phyloP scores from a whole-genome alignment of 2,888 invertebrate species.

The Apamea monoglypha region DNA sequence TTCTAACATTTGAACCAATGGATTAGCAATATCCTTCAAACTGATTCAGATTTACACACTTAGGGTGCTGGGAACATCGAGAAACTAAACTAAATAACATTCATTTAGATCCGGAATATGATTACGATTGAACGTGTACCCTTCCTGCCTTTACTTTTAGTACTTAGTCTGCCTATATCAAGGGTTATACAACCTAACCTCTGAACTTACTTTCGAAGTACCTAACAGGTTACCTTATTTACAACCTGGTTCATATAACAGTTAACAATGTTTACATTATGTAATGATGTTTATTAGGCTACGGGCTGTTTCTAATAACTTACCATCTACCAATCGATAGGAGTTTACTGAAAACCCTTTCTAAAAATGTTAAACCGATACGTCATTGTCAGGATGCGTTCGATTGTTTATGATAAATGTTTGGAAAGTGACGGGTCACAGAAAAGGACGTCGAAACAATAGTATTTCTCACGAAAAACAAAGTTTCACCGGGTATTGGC shows the following conservation, averaged over 20 bases:
- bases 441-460: constrained; percentile 16
- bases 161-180: not conserved
- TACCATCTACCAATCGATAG: not conserved
- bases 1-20: not conserved
- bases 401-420: constrained; percentile 3
- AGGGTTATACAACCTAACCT: constrained; percentile 40
- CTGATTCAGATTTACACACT: not conserved
- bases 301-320: not conserved
- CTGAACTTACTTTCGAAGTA: constrained; percentile 55
- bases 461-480: not conserved
- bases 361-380: not conserved
- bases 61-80: not conserved
- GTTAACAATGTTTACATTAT: constrained; percentile 17
- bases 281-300: constrained; percentile 25
- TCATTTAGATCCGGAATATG: not conserved
- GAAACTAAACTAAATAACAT: not conserved
- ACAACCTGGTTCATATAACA: not conserved
- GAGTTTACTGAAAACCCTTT: not conserved
- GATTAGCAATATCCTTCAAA: not conserved
- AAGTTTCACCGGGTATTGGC: not conserved
- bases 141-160: not conserved
- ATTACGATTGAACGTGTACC: not conserved
- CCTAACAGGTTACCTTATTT: constrained; percentile 21
- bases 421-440: constrained; percentile 11
- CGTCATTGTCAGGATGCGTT: not conserved